phyloP scores from a whole-genome alignment of 2,113 vertebrate genomes.

The Boulengeromyrus knoepffleri region DNA sequence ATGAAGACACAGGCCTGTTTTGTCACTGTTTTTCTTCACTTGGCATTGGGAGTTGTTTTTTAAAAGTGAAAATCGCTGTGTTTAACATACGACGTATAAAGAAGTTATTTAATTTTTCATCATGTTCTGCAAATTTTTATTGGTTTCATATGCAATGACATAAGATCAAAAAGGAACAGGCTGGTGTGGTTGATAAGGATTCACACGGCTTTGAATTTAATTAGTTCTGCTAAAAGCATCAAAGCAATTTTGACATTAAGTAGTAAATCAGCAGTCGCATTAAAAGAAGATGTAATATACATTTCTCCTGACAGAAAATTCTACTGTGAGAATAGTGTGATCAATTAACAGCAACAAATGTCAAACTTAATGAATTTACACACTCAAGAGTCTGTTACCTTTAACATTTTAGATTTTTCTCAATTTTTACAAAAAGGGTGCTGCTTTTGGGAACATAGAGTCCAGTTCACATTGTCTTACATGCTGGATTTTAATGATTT shows the following conservation, averaged over 20 bases:
- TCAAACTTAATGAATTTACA: conserved; percentile 1
- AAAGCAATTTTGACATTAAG: conserved; percentile 16
- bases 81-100: neutral
- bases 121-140: neutral
- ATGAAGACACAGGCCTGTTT: conserved; percentile 47
- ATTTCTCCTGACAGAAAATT: neutral
- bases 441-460: neutral
- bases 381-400: neutral
- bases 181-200: conserved; percentile 16
- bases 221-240: conserved; percentile 10
- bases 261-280: neutral
- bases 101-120: neutral
- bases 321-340: neutral
- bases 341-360: neutral
- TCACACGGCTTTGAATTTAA: conserved; percentile 10
- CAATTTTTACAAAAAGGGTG: neutral
- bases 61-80: neutral
- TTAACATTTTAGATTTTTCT: neutral
- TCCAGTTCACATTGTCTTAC: neutral
- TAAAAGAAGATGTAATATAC: neutral
- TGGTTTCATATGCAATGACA: neutral
- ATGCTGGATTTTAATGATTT: neutral
- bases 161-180: conserved; percentile 15
- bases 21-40: conserved; percentile 36
- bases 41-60: conserved; percentile 12